phyloP scores from a whole-genome alignment of 2,797 vertebrate species.

The Dipus sagitta region DNA sequence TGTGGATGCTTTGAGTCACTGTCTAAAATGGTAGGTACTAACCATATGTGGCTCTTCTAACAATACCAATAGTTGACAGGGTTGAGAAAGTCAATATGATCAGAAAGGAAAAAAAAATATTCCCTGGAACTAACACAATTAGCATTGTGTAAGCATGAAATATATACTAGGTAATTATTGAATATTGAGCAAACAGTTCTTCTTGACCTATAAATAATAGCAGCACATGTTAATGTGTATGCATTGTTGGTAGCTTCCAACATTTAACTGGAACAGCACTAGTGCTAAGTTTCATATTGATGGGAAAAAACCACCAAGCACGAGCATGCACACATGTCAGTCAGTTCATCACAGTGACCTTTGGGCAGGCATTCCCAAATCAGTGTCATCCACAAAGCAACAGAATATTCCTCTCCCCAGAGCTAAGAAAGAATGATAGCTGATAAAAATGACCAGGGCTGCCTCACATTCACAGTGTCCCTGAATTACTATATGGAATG shows the following conservation, averaged over 20 bases:
- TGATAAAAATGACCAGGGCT: not conserved
- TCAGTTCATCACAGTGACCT: not conserved
- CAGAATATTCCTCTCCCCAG: not conserved
- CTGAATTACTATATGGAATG: conserved; percentile 59
- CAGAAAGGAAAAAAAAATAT: not conserved
- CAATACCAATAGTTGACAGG: not conserved
- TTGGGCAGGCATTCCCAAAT: not conserved
- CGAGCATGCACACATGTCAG: not conserved
- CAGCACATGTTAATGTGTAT: not conserved
- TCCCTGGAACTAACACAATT: not conserved
- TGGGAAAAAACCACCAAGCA: not conserved
- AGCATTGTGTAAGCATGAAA: not conserved
- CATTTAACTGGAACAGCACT: not conserved
- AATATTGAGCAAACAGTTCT: conserved; percentile 5
- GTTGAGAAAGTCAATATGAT: not conserved
- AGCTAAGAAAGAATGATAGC: not conserved
- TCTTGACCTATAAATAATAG: not conserved
- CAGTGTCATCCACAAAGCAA: not conserved
- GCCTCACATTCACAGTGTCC: not conserved
- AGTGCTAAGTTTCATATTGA: not conserved
- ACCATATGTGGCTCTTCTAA: not conserved
- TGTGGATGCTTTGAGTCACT: conserved; percentile 18
- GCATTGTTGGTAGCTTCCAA: not conserved
- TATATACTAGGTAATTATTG: not conserved
- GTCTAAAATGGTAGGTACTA: not conserved